Conservation (phyloP, 64 coral and sea anemone species). For the Pocillopora verrucosa region DNA sequence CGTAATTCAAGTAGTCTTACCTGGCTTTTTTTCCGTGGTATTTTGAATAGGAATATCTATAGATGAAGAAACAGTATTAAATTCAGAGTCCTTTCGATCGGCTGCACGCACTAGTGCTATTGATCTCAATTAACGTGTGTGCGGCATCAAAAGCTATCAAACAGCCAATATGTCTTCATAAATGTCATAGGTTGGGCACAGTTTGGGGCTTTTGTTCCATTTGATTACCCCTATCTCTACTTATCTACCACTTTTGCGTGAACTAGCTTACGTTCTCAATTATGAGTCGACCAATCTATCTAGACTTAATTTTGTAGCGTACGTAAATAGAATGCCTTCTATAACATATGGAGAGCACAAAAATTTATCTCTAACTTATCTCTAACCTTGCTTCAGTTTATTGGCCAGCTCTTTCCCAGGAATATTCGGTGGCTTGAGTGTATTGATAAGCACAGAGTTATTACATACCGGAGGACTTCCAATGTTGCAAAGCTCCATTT, state of each 20-base stretch:
- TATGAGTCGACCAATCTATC: no score
- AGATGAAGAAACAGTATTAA: neutral
- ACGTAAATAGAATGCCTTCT: no score
- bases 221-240: no score
- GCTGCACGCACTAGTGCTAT: neutral
- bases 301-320: no score
- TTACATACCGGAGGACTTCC: conserved; percentile 53
- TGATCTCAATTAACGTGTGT: no score
- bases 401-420: conserved; percentile 42
- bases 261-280: no score
- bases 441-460: conserved; percentile 43
- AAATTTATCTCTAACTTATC: neutral
- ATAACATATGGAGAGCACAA: no score
- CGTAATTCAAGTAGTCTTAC: neutral
- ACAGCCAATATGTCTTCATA: no score
- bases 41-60: conserved; percentile 18
- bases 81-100: neutral
- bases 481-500: conserved; percentile 50
- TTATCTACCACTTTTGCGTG: no score
- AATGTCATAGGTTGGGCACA: no score
- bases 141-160: no score
- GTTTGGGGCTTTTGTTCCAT: no score
- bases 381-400: conserved; percentile 49
- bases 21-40: neutral
- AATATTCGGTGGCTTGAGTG: conserved; percentile 21